phyloP scores from a whole-genome alignment of 2,888 invertebrate genomes.

The Eugnorisma glareosa region DNA sequence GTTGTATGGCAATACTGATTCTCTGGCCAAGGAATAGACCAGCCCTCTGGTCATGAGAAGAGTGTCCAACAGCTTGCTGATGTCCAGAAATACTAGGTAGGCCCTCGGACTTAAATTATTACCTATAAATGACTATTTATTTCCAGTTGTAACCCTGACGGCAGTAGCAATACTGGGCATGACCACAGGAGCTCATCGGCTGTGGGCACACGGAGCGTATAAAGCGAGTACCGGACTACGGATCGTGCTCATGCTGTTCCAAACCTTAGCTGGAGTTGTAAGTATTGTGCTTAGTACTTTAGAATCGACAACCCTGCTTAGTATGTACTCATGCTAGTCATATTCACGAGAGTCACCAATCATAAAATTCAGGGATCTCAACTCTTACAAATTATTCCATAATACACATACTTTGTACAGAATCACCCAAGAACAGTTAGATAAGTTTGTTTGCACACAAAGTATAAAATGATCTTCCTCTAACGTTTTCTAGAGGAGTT shows the following conservation, averaged over 20 bases:
- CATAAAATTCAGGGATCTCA: not conserved
- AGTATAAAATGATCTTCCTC: not conserved
- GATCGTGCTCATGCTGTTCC: constrained; percentile 94
- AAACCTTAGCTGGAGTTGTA: constrained; percentile 97
- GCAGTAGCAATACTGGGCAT: constrained; percentile 93
- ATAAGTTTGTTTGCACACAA: not conserved
- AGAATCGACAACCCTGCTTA: not conserved
- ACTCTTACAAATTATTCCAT: not conserved
- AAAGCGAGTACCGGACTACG: constrained; percentile 93
- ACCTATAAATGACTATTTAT: not conserved
- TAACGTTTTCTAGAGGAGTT: not conserved
- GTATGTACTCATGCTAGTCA: not conserved
- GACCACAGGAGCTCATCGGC: constrained; percentile 97
- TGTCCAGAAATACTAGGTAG: too few relatives aligned
- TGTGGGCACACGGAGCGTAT: constrained; percentile 97
- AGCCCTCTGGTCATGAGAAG: too few relatives aligned
- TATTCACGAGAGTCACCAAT: not conserved
- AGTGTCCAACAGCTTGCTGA: too few relatives aligned
- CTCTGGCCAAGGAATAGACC: too few relatives aligned
- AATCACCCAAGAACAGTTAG: not conserved
- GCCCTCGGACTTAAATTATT: not conserved
- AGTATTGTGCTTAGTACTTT: constrained; percentile 65
- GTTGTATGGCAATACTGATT: too few relatives aligned
- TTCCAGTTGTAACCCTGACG: constrained; percentile 92
- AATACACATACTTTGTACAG: not conserved